These are phyloP conservation scores for Notiomystis cincta DNA, from an alignment of 2,113 vertebrate genomes.

Conservation along the genomic window DNA sequence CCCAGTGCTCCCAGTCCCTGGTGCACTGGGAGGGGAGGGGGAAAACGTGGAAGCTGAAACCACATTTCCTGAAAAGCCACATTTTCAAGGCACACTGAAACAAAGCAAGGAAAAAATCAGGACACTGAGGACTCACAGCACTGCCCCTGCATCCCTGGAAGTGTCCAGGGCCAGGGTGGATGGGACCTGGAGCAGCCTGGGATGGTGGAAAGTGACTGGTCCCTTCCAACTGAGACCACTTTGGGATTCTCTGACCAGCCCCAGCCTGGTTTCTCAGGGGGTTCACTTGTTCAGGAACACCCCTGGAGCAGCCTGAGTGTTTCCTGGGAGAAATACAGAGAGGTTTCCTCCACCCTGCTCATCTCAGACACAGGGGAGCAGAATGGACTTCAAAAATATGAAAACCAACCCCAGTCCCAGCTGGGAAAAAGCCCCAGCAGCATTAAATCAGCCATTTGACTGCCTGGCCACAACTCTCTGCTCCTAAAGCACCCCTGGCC, in stretches of 20 bases:
- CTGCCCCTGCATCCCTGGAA: not conserved
- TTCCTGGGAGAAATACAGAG: not conserved
- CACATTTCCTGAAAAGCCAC: not conserved
- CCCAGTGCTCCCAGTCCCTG: not conserved
- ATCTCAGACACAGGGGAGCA: not conserved
- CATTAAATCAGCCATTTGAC: not conserved
- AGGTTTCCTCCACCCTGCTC: accelerated
- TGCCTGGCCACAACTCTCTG: not conserved
- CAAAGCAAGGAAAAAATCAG: not conserved
- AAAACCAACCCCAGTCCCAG: not conserved
- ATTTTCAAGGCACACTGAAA: not conserved
- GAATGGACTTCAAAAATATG: accelerated
- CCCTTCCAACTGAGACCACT: not conserved
- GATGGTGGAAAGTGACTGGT: not conserved
- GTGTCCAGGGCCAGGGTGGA: not conserved
- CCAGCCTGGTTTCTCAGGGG: not conserved
- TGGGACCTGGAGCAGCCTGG: not conserved
- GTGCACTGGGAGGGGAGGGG: accelerated
- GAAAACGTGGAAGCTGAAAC: not conserved
- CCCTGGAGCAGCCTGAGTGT: not conserved
- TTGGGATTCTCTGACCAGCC: not conserved
- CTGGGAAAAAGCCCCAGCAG: not conserved
- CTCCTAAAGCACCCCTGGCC: not conserved
- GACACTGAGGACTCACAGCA: accelerated
- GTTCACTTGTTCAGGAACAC: not conserved